Conservation (phyloP, 2,113 vertebrate species). For the Anarrhichthys ocellatus region DNA sequence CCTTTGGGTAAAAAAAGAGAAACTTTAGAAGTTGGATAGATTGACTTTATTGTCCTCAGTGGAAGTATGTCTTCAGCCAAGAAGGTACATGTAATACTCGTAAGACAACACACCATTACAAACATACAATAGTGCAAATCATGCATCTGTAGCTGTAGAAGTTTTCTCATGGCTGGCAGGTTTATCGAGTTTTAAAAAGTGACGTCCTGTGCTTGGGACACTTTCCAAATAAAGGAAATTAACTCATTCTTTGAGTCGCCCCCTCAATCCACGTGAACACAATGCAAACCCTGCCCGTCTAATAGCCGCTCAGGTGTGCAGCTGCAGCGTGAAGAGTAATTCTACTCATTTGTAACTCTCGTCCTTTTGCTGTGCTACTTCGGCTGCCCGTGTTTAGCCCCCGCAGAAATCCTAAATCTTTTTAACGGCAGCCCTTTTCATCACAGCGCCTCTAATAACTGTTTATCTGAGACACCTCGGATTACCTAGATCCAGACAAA, state of each 20-base stretch:
- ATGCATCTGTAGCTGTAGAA: background rate
- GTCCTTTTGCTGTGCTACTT: background rate
- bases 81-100: no score
- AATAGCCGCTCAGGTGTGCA: background rate
- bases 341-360: conserved; percentile 27
- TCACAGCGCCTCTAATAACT: conserved; percentile 2
- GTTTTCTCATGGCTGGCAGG: background rate
- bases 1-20: background rate
- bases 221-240: no score
- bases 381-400: no score
- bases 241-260: background rate
- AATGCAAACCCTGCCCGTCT: no score
- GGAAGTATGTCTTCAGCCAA: background rate
- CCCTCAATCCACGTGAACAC: background rate
- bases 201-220: no score
- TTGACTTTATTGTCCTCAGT: background rate
- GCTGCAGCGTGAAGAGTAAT: background rate
- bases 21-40: background rate
- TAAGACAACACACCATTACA: background rate
- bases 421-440: background rate
- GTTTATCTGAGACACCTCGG: conserved; percentile 20
- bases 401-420: background rate
- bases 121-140: background rate
- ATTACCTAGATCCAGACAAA: conserved; percentile 12
- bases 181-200: background rate